These are phyloP conservation scores for Hirtodrosophila cameraria DNA, from an alignment of 2,888 invertebrate species.

Conservation along the genomic window DNA sequence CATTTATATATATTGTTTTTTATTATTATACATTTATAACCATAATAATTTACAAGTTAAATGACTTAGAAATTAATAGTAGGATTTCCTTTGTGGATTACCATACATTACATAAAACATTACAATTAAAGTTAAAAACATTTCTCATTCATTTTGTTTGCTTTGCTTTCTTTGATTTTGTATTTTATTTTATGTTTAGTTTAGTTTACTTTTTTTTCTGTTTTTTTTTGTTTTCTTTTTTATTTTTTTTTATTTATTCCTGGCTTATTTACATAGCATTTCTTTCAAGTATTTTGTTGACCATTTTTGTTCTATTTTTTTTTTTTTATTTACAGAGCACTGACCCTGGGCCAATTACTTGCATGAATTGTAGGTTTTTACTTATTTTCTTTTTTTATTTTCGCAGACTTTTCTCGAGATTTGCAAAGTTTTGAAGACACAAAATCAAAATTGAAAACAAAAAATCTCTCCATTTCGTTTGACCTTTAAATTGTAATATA, in stretches of 20 bases:
- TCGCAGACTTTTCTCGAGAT: conserved; percentile 72
- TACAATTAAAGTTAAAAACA: conserved; percentile 77
- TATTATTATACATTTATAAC: conserved; percentile 71
- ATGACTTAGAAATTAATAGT: conserved; percentile 80
- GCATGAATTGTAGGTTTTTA: conserved; percentile 43
- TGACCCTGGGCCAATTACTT: conserved; percentile 55
- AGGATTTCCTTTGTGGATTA: conserved; percentile 64
- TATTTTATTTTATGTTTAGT: conserved; percentile 15
- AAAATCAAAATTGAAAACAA: conserved; percentile 43
- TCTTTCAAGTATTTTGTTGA: conserved; percentile 43
- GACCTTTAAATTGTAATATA: conserved; percentile 32
- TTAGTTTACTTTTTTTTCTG: conserved; percentile 18
- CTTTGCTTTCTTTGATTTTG: conserved; percentile 17
- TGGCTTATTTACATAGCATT: conserved; percentile 71
- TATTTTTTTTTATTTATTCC: conserved; percentile 10
- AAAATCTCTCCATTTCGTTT: conserved; percentile 31
- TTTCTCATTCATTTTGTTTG: conserved; percentile 32
- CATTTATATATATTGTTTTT: too few relatives aligned
- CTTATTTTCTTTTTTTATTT: conserved; percentile 34
- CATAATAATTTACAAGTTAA: conserved; percentile 78
- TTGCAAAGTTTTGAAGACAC: conserved; percentile 31
- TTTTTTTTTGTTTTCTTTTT: conserved; percentile 3
- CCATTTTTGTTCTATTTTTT: conserved; percentile 18
- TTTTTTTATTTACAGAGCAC: conserved; percentile 68
- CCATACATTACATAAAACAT: conserved; percentile 77